Conservation (phyloP, 2,797 vertebrate species). For the Alauda arvensis region DNA sequence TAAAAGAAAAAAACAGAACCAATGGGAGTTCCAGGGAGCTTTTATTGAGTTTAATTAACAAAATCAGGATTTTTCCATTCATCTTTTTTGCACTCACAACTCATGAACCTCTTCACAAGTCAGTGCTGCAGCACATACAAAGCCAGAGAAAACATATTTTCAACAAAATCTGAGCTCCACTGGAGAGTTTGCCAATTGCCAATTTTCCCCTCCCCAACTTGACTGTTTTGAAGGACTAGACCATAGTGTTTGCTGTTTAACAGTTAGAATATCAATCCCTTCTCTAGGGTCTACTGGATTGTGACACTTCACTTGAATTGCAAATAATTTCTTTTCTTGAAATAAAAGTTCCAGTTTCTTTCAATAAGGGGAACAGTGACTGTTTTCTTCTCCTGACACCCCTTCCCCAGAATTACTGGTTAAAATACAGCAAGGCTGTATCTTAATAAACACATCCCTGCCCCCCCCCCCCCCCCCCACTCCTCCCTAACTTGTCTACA, state of each 20-base stretch:
- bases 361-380: constrained; percentile 71
- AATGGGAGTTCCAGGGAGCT: constrained; percentile 90
- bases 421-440: constrained; percentile 73
- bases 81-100: constrained; percentile 45
- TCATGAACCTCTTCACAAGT: constrained; percentile 38
- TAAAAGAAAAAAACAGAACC: neutral
- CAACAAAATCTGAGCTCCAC: constrained; percentile 66
- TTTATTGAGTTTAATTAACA: constrained; percentile 90
- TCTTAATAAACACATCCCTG: constrained; percentile 57
- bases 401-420: constrained; percentile 65
- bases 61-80: constrained; percentile 71
- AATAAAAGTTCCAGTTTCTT: constrained; percentile 62
- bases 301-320: constrained; percentile 15
- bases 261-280: constrained; percentile 62
- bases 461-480: neutral
- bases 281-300: constrained; percentile 56
- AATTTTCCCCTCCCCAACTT: constrained; percentile 56
- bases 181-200: constrained; percentile 70
- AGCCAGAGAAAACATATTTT: constrained; percentile 54
- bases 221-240: constrained; percentile 61
- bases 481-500: constrained; percentile 36
- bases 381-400: constrained; percentile 68
- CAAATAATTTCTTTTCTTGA: constrained; percentile 16
- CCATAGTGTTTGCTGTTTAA: constrained; percentile 51
- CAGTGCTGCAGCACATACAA: neutral